Evolutionary conservation across 2,888 invertebrate species (phyloP), one percentile per base, ranked within the genome.

Genomic region (Clistopyga incitator): DNA sequence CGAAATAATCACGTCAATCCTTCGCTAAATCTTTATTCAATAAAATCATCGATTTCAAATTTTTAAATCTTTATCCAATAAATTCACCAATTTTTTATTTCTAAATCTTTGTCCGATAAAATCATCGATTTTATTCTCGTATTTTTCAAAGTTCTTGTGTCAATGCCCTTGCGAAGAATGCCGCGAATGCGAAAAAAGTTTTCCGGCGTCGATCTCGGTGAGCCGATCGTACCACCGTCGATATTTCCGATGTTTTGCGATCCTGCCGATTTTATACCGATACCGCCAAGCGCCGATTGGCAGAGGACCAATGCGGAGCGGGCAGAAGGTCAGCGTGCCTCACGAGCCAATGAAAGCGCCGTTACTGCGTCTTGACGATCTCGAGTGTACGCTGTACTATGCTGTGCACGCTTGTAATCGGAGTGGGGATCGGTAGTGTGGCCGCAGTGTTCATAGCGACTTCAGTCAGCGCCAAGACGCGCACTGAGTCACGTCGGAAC

Each of bases 381-480:
- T 71, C 72, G 54, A 50, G 29, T 3, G 29, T 4, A 4, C 2
- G 29, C 29, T 38, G 81, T 47, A 34, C 56, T n/a, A n/a, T n/a
- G n/a, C n/a, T n/a, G 45, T 59, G 38, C 18, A n/a, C 29, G 8
- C 29, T 15, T 23, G 50, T 50, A 34, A 15, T 18, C 23, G 52
- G 61, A 74, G 74, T 75, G 82, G 82, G 77, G 82, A 86, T 83
- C 83, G 76, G 84, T 84, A 80, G 71, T 85, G 38, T 47, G 18
- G 52, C 38, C 67, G 47, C 47, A 23, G 23, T 45, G 79, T 81
- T 81, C 77, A 68, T 77, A 81, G 77, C 84, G 79, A 81, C 76
- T 85, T 87, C 86, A 90, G 90, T 90, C 84, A 79, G 87, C 85
- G 88, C 81, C 84, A 88, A 87, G 88, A 87, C 90, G 88, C 89